Conservation (phyloP, 37 sponge, comb jelly and placozoan genomes). For the Diacarnus erythraeanus region DNA sequence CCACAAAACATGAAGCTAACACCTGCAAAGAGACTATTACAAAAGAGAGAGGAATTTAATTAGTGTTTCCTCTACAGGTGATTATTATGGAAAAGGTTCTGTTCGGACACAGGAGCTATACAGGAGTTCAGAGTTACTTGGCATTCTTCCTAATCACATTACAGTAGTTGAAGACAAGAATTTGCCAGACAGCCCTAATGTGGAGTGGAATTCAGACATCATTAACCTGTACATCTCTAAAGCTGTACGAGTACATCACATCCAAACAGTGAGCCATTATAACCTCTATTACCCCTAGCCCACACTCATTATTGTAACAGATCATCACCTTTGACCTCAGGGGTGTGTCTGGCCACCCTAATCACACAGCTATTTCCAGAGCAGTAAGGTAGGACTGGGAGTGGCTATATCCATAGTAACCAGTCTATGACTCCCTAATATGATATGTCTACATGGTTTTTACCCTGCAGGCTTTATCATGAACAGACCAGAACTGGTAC, state of each 20-base stretch:
- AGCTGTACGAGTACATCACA: constrained; percentile 7
- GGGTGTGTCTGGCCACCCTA: constrained; percentile 92
- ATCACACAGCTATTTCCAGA: constrained; percentile 71
- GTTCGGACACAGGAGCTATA: constrained; percentile 63
- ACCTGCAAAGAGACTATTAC: background rate
- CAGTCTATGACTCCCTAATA: too few species aligned
- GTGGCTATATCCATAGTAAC: too few species aligned
- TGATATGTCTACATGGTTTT: too few species aligned
- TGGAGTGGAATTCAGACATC: constrained; percentile 33
- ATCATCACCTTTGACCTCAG: constrained; percentile 87
- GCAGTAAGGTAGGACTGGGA: constrained; percentile 48
- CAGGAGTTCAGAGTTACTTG: constrained; percentile 50
- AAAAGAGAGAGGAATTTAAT: background rate
- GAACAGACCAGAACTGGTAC: background rate
- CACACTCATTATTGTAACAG: constrained; percentile 20
- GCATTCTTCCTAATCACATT: constrained; percentile 38
- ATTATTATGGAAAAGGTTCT: constrained; percentile 79
- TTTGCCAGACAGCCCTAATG: constrained; percentile 47
- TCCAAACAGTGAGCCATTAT: constrained; percentile 11
- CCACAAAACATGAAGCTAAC: too few species aligned
- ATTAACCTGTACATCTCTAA: constrained; percentile 18
- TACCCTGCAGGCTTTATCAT: constrained; percentile 5
- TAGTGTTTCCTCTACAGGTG: constrained; percentile 32
- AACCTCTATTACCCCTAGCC: background rate
- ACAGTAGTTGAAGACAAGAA: constrained; percentile 49